Percentiles rank a stretch among this genome's conserved stretches.
Conservation (phyloP, 2,797 vertebrate genomes). For the Bufotes viridis region DNA sequence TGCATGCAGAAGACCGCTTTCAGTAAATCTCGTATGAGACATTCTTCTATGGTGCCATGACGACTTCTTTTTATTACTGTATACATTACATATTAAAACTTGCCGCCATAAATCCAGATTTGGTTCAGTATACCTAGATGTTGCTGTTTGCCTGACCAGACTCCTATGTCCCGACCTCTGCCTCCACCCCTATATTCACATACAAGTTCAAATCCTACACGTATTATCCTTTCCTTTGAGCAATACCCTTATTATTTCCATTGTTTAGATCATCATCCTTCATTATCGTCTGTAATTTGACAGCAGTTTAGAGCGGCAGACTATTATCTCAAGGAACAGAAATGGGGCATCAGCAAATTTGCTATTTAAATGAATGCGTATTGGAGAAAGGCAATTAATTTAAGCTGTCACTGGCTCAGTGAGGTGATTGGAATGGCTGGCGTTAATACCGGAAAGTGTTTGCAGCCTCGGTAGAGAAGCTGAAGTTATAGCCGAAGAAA, state of each 20-base stretch:
- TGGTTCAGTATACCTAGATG: neutral
- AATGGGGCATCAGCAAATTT: slow-evolving; percentile 46
- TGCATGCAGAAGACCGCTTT: neutral
- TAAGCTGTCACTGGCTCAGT: slow-evolving; percentile 45
- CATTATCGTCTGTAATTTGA: slow-evolving; percentile 56
- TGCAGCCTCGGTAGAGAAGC: neutral
- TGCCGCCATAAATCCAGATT: neutral
- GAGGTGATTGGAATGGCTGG: slow-evolving; percentile 32
- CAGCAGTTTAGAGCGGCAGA: slow-evolving; percentile 40
- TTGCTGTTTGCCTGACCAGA: neutral
- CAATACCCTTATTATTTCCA: slow-evolving; percentile 26
- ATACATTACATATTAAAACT: neutral
- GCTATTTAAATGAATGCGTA: slow-evolving; percentile 54
- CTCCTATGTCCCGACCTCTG: neutral
- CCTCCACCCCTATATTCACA: neutral
- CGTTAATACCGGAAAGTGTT: neutral
- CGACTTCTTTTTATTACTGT: neutral
- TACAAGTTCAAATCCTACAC: neutral
- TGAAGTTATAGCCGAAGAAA: neutral
- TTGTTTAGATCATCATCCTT: slow-evolving; percentile 44
- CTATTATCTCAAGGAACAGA: slow-evolving; percentile 48
- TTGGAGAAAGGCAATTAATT: slow-evolving; percentile 53
- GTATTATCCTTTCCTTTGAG: slow-evolving; percentile 16
- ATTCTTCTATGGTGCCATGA: neutral
- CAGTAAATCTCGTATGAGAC: neutral